A percentile compares a stretch with the other conserved stretches of the same genome.
These are phyloP conservation scores for Sinocyclocheilus anophthalmus DNA, from an alignment of 2,113 vertebrate species.

Conservation along the genomic window DNA sequence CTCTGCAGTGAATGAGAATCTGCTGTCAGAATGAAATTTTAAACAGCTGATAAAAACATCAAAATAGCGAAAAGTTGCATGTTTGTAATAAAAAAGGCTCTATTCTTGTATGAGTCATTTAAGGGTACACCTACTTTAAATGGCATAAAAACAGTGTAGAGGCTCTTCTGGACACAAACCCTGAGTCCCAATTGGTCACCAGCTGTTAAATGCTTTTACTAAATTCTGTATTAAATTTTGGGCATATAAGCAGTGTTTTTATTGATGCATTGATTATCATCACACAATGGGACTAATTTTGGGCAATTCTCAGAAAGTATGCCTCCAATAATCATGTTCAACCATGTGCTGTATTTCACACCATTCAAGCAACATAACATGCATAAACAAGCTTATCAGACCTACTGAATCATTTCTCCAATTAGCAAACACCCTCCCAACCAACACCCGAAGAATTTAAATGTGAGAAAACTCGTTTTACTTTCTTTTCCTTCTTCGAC, in stretches of 20 bases:
- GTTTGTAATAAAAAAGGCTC: too few species aligned
- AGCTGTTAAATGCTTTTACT: background rate
- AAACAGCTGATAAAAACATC: too few species aligned
- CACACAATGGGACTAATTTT: background rate
- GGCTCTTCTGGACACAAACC: slow-evolving; percentile 19
- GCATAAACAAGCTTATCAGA: background rate
- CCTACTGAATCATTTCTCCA: background rate
- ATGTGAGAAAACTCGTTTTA: background rate
- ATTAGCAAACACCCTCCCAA: background rate
- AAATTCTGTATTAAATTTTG: background rate
- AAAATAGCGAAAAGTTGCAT: too few species aligned
- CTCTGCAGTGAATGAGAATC: too few species aligned
- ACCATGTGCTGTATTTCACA: background rate
- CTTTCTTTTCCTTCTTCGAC: too few species aligned
- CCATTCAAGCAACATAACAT: background rate
- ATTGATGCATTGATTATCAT: background rate
- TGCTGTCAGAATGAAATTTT: too few species aligned
- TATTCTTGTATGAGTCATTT: too few species aligned
- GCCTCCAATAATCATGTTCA: background rate
- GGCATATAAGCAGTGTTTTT: background rate
- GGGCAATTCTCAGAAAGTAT: background rate
- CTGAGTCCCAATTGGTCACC: background rate
- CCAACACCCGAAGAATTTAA: background rate
- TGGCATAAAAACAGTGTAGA: too few species aligned
- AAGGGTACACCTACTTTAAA: too few species aligned